Percentiles rank a stretch among this genome's conserved stretches.
Conservation (phyloP, 1,140 invertebrate genomes). For the Thaumatotibia leucotreta region DNA sequence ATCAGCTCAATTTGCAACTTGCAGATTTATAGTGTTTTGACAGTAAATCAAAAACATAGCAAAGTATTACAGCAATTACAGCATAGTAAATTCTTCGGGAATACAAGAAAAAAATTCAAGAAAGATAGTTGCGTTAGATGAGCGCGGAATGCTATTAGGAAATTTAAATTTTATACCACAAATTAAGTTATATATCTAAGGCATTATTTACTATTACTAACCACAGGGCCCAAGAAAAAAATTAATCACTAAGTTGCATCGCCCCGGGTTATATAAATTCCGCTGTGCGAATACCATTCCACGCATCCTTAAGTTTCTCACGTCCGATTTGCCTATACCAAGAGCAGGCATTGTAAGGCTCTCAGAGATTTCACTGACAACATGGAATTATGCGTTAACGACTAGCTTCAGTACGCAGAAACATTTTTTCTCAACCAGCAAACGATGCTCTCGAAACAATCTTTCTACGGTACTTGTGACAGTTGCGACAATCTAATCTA, state of each 20-base stretch:
- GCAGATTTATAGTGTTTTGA: neutral
- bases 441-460: neutral
- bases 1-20: neutral
- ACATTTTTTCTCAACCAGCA: neutral
- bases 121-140: neutral
- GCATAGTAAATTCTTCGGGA: neutral
- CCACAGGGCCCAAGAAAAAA: too few relatives aligned
- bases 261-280: conserved; percentile 29
- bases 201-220: too few relatives aligned
- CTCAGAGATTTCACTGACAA: conserved; percentile 55
- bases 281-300: conserved; percentile 43
- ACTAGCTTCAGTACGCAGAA: conserved; percentile 29
- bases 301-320: conserved; percentile 43
- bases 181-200: conserved; percentile 1
- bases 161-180: too few relatives aligned
- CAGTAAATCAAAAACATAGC: neutral
- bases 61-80: neutral
- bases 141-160: conserved; percentile 2
- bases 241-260: conserved; percentile 35
- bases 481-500: neutral
- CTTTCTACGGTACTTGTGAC: neutral
- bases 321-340: conserved; percentile 32
- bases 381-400: conserved; percentile 59
- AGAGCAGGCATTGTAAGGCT: conserved; percentile 20
- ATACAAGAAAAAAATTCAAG: neutral